A percentile compares a stretch with the other conserved stretches of the same genome.
phyloP scores from a whole-genome alignment of 2,888 invertebrate species.

The Choristoneura rosaceana region DNA sequence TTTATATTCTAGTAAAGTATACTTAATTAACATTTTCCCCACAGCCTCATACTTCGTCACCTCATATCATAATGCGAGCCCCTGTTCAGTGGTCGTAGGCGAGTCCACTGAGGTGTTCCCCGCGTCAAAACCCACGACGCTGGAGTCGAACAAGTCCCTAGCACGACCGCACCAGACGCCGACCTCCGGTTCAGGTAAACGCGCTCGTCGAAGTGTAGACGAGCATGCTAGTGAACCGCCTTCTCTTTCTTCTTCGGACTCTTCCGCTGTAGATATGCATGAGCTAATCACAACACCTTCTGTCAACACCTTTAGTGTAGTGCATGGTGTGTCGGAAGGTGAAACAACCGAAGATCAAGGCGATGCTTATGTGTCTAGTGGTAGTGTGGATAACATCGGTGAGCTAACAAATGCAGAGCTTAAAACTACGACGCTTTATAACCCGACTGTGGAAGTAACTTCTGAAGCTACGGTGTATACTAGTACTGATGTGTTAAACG shows the following conservation, averaged over 20 bases:
- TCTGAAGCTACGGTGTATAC: slow-evolving; percentile 42
- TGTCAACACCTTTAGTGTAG: slow-evolving; percentile 75
- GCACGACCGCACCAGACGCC: slow-evolving; percentile 87
- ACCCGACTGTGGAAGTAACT: slow-evolving; percentile 43
- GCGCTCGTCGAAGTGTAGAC: slow-evolving; percentile 90
- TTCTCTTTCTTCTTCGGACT: slow-evolving; percentile 72
- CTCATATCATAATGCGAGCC: slow-evolving; percentile 93
- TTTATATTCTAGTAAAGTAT: background rate
- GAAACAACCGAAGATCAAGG: slow-evolving; percentile 54
- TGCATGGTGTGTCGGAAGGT: slow-evolving; percentile 77
- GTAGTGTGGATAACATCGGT: slow-evolving; percentile 63
- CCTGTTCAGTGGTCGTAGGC: slow-evolving; percentile 93
- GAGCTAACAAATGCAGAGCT: slow-evolving; percentile 59
- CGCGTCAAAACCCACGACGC: slow-evolving; percentile 89
- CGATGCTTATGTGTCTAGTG: slow-evolving; percentile 67
- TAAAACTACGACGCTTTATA: slow-evolving; percentile 52
- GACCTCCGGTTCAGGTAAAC: slow-evolving; percentile 84
- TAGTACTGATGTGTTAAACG: slow-evolving; percentile 42
- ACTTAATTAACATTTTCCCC: slow-evolving; percentile 48
- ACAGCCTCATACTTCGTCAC: slow-evolving; percentile 93
- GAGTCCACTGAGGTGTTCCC: slow-evolving; percentile 89
- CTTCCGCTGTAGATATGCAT: slow-evolving; percentile 82
- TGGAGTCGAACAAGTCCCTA: slow-evolving; percentile 90
- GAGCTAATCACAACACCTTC: slow-evolving; percentile 75
- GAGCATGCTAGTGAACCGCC: slow-evolving; percentile 83